Evolutionary conservation across 2,797 vertebrate species (phyloP).

Genomic region (Thaleichthys pacificus): DNA sequence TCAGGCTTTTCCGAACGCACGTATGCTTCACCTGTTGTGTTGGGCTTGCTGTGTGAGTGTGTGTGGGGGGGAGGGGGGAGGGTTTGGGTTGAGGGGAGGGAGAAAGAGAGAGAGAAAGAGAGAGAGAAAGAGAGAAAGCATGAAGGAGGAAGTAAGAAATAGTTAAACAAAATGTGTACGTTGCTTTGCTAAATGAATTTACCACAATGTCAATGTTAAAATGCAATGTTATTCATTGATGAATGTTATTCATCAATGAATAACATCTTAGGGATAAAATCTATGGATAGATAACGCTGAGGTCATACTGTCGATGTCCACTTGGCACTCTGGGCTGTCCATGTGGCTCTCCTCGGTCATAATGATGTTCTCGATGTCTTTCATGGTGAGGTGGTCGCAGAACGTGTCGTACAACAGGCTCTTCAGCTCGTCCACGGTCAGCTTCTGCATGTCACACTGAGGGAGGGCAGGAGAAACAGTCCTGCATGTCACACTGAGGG

Average conservation of each 20-base stretch:
- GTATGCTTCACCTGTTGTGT: constrained; percentile 98
- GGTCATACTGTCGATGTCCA: constrained; percentile 92
- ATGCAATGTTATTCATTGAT: too few relatives aligned
- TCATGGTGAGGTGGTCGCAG: constrained; percentile 98
- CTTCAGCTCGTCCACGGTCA: constrained; percentile 97
- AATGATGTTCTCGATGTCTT: constrained; percentile 99
- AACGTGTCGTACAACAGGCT: constrained; percentile 95
- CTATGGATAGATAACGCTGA: background rate
- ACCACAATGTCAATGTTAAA: background rate
- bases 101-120: constrained; percentile 6
- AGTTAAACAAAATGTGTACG: background rate
- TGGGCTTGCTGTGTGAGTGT: constrained; percentile 84
- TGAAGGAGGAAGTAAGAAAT: background rate
- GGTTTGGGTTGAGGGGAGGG: background rate
- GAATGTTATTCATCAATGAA: background rate
- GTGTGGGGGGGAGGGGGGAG: constrained; percentile 12
- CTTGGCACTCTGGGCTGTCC: constrained; percentile 89
- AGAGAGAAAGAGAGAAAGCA: background rate
- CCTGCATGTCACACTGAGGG: too few relatives aligned
- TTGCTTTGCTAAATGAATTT: background rate
- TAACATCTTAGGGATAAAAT: background rate
- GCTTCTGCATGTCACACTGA: constrained; percentile 98
- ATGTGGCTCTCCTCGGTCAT: constrained; percentile 96
- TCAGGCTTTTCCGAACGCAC: constrained; percentile 95
- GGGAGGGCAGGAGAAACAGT: background rate